Conservation (phyloP, 2,888 invertebrate genomes). For the Tiliacea aurago region DNA sequence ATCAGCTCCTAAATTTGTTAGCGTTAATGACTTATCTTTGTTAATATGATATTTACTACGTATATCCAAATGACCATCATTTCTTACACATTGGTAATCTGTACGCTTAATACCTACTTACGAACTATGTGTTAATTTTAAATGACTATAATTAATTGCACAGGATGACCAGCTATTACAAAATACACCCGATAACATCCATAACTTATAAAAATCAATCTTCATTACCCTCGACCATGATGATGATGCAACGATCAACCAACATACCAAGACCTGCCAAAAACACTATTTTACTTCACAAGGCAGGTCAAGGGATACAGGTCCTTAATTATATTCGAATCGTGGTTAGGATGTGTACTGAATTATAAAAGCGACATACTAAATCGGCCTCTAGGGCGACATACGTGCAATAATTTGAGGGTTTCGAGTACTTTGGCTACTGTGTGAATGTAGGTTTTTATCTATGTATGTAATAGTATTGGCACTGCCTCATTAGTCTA, state of each 20-base stretch:
- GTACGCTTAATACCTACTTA: background rate
- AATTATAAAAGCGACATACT: constrained; percentile 81
- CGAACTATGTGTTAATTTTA: background rate
- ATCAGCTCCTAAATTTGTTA: background rate
- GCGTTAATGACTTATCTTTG: background rate
- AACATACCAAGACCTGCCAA: constrained; percentile 59
- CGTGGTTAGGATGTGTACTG: constrained; percentile 72
- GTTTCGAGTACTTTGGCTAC: constrained; percentile 49
- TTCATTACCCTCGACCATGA: constrained; percentile 77
- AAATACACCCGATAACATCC: constrained; percentile 68
- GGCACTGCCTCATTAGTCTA: background rate
- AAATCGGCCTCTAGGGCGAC: constrained; percentile 72
- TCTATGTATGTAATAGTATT: background rate
- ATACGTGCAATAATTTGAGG: constrained; percentile 68
- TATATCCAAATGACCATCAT: background rate
- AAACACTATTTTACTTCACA: background rate
- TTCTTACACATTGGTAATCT: background rate
- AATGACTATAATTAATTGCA: constrained; percentile 15
- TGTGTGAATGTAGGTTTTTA: background rate
- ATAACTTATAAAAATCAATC: constrained; percentile 71
- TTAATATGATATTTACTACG: no score
- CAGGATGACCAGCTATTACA: constrained; percentile 44
- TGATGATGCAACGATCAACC: constrained; percentile 76
- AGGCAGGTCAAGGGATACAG: constrained; percentile 56
- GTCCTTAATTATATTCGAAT: constrained; percentile 74